Evolutionary conservation across 2,888 invertebrate species (phyloP).

Genomic region (Dioctria rufipes): DNA sequence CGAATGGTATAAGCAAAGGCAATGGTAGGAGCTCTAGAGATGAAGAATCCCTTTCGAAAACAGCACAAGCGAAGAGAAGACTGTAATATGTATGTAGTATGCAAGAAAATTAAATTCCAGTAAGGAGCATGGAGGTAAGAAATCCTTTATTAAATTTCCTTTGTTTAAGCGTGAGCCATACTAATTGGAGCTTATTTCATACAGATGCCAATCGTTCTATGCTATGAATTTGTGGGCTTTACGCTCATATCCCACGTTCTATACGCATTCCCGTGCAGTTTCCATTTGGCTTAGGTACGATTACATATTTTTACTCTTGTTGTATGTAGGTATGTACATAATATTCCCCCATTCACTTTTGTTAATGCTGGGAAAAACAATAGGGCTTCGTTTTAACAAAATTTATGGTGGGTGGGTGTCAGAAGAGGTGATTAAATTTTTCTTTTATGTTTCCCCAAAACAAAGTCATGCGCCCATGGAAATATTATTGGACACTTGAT

Average conservation of each 20-base stretch:
- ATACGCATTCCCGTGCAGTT: no score
- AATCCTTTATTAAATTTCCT: conserved; percentile 47
- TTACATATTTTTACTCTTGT: not conserved
- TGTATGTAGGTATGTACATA: no score
- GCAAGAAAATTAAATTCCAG: conserved; percentile 15
- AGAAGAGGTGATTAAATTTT: no score
- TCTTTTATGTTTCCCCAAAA: no score
- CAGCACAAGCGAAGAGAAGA: not conserved
- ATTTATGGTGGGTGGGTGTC: no score
- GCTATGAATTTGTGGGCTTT: conserved; percentile 11
- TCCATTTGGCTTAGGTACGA: not conserved
- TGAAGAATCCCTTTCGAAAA: not conserved
- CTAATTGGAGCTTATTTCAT: conserved; percentile 25
- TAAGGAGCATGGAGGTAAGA: conserved; percentile 23
- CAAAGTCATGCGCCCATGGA: no score
- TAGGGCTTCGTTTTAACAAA: no score
- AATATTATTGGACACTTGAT: no score
- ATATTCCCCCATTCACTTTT: no score
- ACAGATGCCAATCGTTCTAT: conserved; percentile 34
- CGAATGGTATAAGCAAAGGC: conserved; percentile 5
- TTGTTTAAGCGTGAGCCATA: not conserved
- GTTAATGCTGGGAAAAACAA: no score
- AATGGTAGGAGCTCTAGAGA: not conserved
- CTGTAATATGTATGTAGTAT: not conserved
- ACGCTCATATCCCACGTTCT: no score